Evolutionary conservation across 2,113 vertebrate genomes (phyloP).

Genomic region (Gracilinanus agilis): DNA sequence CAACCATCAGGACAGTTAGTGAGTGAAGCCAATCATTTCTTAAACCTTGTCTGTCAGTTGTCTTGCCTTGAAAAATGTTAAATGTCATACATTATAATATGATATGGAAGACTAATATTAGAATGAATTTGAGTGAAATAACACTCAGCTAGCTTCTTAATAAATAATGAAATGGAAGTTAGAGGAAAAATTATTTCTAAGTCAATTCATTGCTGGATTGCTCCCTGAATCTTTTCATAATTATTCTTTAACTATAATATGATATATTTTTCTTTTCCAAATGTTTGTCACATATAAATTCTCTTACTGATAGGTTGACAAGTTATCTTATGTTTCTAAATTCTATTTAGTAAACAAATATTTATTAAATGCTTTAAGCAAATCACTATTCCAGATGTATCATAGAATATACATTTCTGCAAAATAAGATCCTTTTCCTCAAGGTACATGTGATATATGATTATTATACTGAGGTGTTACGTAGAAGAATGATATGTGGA

Average conservation of each 20-base stretch:
- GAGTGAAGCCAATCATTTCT: constrained; percentile 1
- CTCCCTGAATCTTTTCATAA: not conserved
- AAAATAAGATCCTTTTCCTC: not conserved
- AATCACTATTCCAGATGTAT: not conserved
- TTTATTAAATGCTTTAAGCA: not conserved
- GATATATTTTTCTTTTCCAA: not conserved
- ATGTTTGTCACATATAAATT: not conserved
- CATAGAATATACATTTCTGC: not conserved
- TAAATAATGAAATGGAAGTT: constrained; percentile 10
- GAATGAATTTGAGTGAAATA: not conserved
- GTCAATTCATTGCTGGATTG: not conserved
- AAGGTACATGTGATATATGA: not conserved
- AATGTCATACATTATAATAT: not conserved
- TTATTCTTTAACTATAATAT: not conserved
- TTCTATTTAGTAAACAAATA: not conserved
- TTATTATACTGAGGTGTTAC: not conserved
- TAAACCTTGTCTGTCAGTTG: not conserved
- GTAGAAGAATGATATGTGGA: not conserved
- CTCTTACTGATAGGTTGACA: not conserved
- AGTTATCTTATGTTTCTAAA: not conserved
- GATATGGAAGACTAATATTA: not conserved
- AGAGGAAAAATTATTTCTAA: not conserved
- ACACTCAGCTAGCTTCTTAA: not conserved
- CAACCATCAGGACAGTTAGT: not conserved
- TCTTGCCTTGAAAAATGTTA: not conserved